These are phyloP conservation scores for Galerucella calmariensis DNA, from an alignment of 2,888 invertebrate species.

Conservation along the genomic window DNA sequence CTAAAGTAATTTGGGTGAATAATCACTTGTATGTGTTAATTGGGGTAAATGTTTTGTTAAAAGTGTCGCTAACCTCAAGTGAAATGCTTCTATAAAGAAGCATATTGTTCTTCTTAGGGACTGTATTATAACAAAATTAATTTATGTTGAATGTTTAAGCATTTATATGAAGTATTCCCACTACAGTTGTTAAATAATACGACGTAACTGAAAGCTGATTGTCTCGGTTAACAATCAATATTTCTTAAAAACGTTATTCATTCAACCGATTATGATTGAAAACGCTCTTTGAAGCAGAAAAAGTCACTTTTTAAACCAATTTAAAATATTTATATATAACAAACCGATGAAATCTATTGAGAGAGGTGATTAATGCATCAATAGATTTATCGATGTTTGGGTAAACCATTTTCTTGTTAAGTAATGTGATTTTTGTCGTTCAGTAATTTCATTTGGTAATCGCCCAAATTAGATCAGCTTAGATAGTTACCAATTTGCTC, in stretches of 20 bases:
- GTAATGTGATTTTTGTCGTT: slow-evolving; percentile 36
- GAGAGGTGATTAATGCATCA: slow-evolving; percentile 40
- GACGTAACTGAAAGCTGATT: slow-evolving; percentile 59
- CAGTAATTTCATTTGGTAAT: slow-evolving; percentile 37
- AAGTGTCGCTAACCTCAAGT: slow-evolving; percentile 57
- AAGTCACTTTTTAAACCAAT: slow-evolving; percentile 48
- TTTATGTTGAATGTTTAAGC: slow-evolving; percentile 54
- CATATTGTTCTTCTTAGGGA: slow-evolving; percentile 52
- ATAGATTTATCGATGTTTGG: slow-evolving; percentile 37
- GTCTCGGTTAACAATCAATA: slow-evolving; percentile 56
- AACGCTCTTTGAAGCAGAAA: slow-evolving; percentile 56
- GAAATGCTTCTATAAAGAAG: slow-evolving; percentile 59
- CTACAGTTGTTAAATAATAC: slow-evolving; percentile 51
- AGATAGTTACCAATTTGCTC: slow-evolving; percentile 7
- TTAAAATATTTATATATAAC: slow-evolving; percentile 37
- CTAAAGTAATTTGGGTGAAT: background rate
- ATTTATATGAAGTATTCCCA: slow-evolving; percentile 61
- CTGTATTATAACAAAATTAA: slow-evolving; percentile 54
- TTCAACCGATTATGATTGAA: slow-evolving; percentile 60
- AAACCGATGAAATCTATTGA: slow-evolving; percentile 34
- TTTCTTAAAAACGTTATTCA: slow-evolving; percentile 58
- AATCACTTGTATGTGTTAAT: background rate
- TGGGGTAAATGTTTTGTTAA: slow-evolving; percentile 9
- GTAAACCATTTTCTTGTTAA: slow-evolving; percentile 37
- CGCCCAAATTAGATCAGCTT: slow-evolving; percentile 18